These are phyloP conservation scores for Ceratosolen solmsi DNA, from an alignment of 1,140 invertebrate genomes.

Conservation along the genomic window DNA sequence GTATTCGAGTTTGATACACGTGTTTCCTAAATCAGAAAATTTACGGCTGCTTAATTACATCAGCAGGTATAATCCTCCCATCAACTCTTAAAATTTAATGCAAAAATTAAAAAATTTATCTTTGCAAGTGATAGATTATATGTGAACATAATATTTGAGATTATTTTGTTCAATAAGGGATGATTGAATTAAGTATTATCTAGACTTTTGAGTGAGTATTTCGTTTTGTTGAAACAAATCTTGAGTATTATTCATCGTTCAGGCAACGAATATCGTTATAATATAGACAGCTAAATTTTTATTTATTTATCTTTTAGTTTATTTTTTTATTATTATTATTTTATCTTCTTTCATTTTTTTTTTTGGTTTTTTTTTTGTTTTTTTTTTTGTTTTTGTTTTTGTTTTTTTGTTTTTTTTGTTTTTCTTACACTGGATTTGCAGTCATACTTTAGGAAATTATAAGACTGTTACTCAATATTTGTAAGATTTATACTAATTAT, in stretches of 20 bases:
- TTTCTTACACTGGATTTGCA: background rate
- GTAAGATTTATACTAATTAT: conserved; percentile 40
- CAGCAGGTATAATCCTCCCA: background rate
- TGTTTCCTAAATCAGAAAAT: background rate
- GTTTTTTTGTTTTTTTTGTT: too few relatives aligned
- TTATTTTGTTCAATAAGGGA: conserved; percentile 25
- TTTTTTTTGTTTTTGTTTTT: too few relatives aligned
- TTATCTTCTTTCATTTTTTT: too few relatives aligned
- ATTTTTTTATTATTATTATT: too few relatives aligned
- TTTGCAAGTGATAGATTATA: background rate
- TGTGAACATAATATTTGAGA: background rate
- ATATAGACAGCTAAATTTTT: conserved; percentile 24
- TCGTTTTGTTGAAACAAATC: conserved; percentile 2
- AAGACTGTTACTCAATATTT: conserved; percentile 46
- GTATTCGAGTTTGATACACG: background rate
- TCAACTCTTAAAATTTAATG: background rate
- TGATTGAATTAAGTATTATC: conserved; percentile 6
- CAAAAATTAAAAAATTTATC: conserved; percentile 11
- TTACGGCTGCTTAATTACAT: conserved; percentile 16
- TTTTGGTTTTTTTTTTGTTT: too few relatives aligned
- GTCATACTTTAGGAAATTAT: conserved; percentile 19
- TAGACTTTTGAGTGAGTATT: conserved; percentile 30
- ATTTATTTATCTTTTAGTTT: conserved; percentile 38
- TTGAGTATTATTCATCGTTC: background rate
- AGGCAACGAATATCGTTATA: conserved; percentile 36